A percentile compares a stretch with the other conserved stretches of the same genome.
These are phyloP conservation scores for Acanthosepion esculentum DNA, from an alignment of 2,888 invertebrate genomes.

Conservation along the genomic window DNA sequence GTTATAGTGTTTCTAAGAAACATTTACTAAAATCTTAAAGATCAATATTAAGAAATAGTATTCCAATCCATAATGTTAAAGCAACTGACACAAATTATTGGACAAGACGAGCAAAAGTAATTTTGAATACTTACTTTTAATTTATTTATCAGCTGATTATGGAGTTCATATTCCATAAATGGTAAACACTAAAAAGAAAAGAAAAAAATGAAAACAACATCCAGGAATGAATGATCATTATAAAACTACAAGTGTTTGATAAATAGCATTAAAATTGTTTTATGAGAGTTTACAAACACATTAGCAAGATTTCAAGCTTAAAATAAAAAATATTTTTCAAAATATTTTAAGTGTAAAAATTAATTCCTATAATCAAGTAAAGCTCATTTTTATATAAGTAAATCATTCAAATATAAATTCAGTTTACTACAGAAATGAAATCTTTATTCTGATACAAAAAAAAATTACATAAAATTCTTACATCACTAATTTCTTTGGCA, in stretches of 20 bases:
- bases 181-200: conserved; percentile 84
- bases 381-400: too few relatives aligned
- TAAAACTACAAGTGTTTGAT: not conserved
- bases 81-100: not conserved
- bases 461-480: conserved; percentile 63
- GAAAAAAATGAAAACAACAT: conserved; percentile 47
- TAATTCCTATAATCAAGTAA: too few relatives aligned
- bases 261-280: not conserved
- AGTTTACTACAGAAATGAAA: not conserved
- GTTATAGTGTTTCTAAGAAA: too few relatives aligned
- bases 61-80: too few relatives aligned
- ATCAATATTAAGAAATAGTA: too few relatives aligned
- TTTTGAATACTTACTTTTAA: conserved; percentile 79
- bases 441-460: not conserved
- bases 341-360: not conserved
- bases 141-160: conserved; percentile 91
- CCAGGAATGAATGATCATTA: too few relatives aligned
- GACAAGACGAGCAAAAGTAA: conserved; percentile 17
- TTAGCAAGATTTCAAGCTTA: not conserved
- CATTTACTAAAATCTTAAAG: too few relatives aligned
- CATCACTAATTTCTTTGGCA: conserved; percentile 89
- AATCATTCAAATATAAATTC: too few relatives aligned
- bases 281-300: not conserved
- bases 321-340: not conserved
- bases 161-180: conserved; percentile 95